These are phyloP conservation scores for Allolobophora icterica DNA, from an alignment of 2,888 invertebrate species.

Conservation along the genomic window DNA sequence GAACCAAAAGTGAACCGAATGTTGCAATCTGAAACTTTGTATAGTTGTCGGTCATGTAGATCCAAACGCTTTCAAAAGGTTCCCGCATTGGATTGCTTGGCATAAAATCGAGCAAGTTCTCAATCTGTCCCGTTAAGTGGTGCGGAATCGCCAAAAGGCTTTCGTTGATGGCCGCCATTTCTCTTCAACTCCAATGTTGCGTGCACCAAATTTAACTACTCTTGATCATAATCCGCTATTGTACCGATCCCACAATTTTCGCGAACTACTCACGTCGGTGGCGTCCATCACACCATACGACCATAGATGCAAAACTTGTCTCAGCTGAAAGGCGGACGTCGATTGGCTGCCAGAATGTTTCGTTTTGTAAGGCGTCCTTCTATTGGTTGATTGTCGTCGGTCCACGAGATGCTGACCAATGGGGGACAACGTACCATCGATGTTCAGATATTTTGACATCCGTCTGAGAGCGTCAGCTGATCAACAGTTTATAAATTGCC, in stretches of 20 bases:
- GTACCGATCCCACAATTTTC: not conserved
- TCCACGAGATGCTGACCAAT: not conserved
- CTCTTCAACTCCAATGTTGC: not conserved
- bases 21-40: slow-evolving; percentile 58
- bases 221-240: not conserved
- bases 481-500: not conserved
- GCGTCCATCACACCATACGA: not conserved
- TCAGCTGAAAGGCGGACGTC: not conserved
- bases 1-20: slow-evolving; percentile 57
- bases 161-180: not conserved
- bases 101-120: not conserved
- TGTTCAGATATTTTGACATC: not conserved
- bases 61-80: slow-evolving; percentile 47
- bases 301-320: not conserved
- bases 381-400: not conserved
- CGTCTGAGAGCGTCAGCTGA: not conserved
- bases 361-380: not conserved
- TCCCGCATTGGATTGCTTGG: slow-evolving; percentile 31
- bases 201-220: too few species aligned
- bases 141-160: not conserved
- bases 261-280: not conserved
- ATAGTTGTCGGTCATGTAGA: slow-evolving; percentile 54
- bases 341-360: not conserved
- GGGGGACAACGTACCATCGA: not conserved
- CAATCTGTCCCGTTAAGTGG: slow-evolving; percentile 13